Base-by-base conservation (phyloP, 2,797 vertebrate genomes). In the Pteropus rufus region DNA sequence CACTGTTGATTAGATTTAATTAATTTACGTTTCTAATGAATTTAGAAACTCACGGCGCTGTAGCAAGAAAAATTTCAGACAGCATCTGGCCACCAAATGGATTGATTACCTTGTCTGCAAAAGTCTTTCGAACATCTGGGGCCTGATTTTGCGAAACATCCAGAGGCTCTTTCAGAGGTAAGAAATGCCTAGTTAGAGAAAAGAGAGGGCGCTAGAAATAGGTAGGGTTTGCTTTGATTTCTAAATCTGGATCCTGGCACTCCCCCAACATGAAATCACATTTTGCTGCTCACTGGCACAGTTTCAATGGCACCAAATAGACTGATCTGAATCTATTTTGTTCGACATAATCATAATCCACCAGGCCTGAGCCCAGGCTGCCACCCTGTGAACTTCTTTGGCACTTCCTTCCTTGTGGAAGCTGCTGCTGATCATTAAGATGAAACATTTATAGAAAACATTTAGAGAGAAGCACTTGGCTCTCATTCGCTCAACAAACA, bases 11-110 rank as follows among this genome's bases (percentile, higher is more conserved):
- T 96, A 97, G 88, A 95, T 98, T 98, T 96, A 97, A 98, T 97
- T 98, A 97, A 97, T 96, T 97, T 97, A 64, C 70, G 95, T 96
- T 97, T 95, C 91, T 93, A 98, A 92, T 94, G 93, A 97, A 97
- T 92, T 97, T 97, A 96, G 96, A 98, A 98, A 83, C 96, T 91
- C 72, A 5, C 87, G 2, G 2, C 64, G 95, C 95, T 97, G 31
- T 94, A 95, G 89, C 9, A 84, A 97, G 95, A 89, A 67, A 19
- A 89, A 84, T 94, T 96, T 97, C 96, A 96, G 97, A 89, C 34
- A 31, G 96, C 24, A 81, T 95, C 96, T 86, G 97, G 96, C 31
- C 72, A 84, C 97, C 87, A 88, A 94, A 91, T 23, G 89, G 96
- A 97, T 60, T 96, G 96, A 97, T 76, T 96, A 67, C 93, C 90